These are phyloP conservation scores for Labeo rohita DNA, from an alignment of 2,113 vertebrate species.

Conservation along the genomic window DNA sequence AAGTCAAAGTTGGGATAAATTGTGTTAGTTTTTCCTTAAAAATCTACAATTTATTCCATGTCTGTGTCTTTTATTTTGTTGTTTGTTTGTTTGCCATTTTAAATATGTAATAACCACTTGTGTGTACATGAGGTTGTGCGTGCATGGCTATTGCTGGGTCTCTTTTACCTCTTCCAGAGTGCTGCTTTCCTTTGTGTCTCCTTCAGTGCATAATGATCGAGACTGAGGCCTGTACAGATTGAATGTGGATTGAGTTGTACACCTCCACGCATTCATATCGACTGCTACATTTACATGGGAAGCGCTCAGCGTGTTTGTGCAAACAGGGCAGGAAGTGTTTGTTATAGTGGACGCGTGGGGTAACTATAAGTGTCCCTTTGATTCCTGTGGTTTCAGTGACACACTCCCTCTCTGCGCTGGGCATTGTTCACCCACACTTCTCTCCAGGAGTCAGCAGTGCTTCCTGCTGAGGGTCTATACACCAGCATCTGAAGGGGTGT, in stretches of 20 bases:
- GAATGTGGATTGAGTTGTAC: not conserved
- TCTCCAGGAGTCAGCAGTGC: constrained; percentile 47
- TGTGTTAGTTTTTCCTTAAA: not conserved
- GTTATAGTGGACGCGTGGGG: constrained; percentile 44
- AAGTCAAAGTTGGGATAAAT: not conserved
- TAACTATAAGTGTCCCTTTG: constrained; percentile 46
- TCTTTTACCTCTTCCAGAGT: not conserved
- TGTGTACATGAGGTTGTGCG: too few species aligned
- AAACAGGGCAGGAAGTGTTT: constrained; percentile 52
- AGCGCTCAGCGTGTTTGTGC: constrained; percentile 33
- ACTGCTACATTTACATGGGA: constrained; percentile 18
- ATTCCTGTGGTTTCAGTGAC: constrained; percentile 49
- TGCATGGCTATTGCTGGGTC: not conserved
- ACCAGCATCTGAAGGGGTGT: constrained; percentile 28
- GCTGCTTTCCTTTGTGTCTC: not conserved
- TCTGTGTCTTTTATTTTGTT: not conserved
- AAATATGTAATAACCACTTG: not conserved
- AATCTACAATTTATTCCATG: not conserved
- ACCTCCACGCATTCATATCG: constrained; percentile 8
- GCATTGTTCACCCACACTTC: constrained; percentile 56
- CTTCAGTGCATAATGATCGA: not conserved
- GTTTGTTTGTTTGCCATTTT: not conserved
- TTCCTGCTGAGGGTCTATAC: constrained; percentile 50
- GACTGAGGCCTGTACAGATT: not conserved
- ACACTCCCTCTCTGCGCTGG: constrained; percentile 45